Evolutionary conservation across 2,888 invertebrate genomes (phyloP).

Genomic region (Dendrolimus houi): DNA sequence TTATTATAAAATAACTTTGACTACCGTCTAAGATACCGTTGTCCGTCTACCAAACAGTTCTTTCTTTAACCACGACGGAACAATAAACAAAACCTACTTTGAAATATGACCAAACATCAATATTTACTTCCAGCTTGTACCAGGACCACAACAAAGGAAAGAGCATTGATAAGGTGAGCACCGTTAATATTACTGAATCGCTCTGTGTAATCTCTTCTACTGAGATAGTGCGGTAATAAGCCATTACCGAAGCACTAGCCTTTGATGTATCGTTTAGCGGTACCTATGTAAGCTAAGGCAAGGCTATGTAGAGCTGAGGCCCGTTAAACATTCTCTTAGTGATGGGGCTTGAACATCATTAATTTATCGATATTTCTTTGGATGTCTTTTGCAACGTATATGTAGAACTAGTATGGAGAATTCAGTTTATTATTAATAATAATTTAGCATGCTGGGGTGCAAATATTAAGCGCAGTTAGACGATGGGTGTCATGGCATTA

Average conservation of each 20-base stretch:
- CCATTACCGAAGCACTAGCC: slow-evolving; percentile 53
- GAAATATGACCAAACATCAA: slow-evolving; percentile 15
- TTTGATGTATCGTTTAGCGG: slow-evolving; percentile 71
- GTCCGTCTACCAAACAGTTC: too few relatives aligned
- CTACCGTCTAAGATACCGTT: too few relatives aligned
- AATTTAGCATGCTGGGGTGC: too few relatives aligned
- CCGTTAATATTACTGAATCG: slow-evolving; percentile 50
- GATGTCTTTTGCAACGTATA: too few relatives aligned
- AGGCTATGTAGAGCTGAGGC: slow-evolving; percentile 55
- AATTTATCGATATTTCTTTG: slow-evolving; percentile 4
- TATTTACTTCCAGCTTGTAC: slow-evolving; percentile 16
- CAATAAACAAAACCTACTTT: slow-evolving; percentile 4
- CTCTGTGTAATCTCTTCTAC: slow-evolving; percentile 41
- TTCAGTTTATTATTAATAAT: too few relatives aligned
- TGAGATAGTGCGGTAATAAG: slow-evolving; percentile 36
- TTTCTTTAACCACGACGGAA: neutral
- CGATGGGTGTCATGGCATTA: too few relatives aligned
- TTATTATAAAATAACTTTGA: too few relatives aligned
- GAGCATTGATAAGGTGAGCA: slow-evolving; percentile 26
- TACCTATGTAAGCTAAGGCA: slow-evolving; percentile 56
- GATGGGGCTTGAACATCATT: slow-evolving; percentile 19
- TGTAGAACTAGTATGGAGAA: too few relatives aligned
- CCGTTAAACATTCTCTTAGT: slow-evolving; percentile 53
- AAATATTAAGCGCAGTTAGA: too few relatives aligned
- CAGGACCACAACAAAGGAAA: slow-evolving; percentile 28